phyloP scores from a whole-genome alignment of 2,888 invertebrate species.

The Iselma pallidipennis region DNA sequence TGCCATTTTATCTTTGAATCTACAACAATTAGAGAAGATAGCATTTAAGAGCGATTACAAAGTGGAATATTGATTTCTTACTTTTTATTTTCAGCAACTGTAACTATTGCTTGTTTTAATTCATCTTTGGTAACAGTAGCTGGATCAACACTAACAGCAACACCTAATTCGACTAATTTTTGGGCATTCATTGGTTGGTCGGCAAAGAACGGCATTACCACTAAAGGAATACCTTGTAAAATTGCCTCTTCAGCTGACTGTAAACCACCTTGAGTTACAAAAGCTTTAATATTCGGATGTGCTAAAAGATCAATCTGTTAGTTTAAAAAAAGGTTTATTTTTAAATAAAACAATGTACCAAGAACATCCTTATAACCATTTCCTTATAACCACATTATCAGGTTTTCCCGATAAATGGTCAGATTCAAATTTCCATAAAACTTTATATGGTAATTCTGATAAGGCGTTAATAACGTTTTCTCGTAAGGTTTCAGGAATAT shows the following conservation, averaged over 20 bases:
- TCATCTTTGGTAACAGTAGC: constrained; percentile 1
- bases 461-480: constrained; percentile 23
- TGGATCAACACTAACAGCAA: not conserved
- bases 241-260: constrained; percentile 21
- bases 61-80: not conserved
- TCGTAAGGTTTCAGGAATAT: constrained; percentile 18
- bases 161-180: constrained; percentile 11
- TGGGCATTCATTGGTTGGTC: constrained; percentile 21
- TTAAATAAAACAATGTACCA: too few species aligned
- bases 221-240: constrained; percentile 7
- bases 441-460: constrained; percentile 24
- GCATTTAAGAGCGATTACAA: not conserved
- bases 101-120: constrained; percentile 6
- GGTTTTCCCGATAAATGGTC: constrained; percentile 24
- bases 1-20: constrained; percentile 31
- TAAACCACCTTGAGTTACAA: constrained; percentile 21
- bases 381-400: constrained; percentile 28
- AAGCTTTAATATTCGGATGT: constrained; percentile 17
- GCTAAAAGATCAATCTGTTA: constrained; percentile 36
- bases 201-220: constrained; percentile 18
- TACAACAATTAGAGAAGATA: not conserved
- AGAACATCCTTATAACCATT: constrained; percentile 38
- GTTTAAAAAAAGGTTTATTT: too few species aligned
- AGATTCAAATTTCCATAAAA: constrained; percentile 35
- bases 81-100: constrained; percentile 7